These are phyloP conservation scores for Xestia ashworthii DNA, from an alignment of 2,888 invertebrate species.

Conservation along the genomic window DNA sequence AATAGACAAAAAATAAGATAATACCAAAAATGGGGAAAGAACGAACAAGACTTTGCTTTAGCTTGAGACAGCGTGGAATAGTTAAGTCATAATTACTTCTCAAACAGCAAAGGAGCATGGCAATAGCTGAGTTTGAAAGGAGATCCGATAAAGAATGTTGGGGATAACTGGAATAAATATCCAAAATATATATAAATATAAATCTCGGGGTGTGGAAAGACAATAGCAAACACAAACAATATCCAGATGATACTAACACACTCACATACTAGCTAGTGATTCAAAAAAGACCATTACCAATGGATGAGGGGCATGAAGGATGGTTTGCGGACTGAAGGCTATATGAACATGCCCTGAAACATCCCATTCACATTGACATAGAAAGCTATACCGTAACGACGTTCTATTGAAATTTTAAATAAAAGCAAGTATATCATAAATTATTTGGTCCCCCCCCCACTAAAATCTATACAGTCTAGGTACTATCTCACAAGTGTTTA, in stretches of 20 bases:
- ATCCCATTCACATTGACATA: slow-evolving; percentile 71
- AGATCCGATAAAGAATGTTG: neutral
- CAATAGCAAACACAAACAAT: slow-evolving; percentile 77
- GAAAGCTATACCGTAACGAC: slow-evolving; percentile 71
- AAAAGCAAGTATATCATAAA: neutral
- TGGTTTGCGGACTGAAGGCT: slow-evolving; percentile 68
- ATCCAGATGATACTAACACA: slow-evolving; percentile 80
- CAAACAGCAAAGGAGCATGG: too few relatives aligned
- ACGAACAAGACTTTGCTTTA: neutral
- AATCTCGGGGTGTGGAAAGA: slow-evolving; percentile 78
- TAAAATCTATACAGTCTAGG: neutral
- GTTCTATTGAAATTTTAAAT: slow-evolving; percentile 47
- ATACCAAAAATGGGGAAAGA: neutral
- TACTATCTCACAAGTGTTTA: neutral
- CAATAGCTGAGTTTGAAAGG: neutral
- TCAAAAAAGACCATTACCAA: slow-evolving; percentile 85
- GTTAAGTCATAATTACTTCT: neutral
- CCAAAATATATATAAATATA: slow-evolving; percentile 8
- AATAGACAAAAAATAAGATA: neutral
- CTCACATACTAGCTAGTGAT: slow-evolving; percentile 83
- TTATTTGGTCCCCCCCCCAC: neutral
- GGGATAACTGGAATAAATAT: slow-evolving; percentile 8
- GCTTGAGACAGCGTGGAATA: neutral
- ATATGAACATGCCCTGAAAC: slow-evolving; percentile 77
- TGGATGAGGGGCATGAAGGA: slow-evolving; percentile 77